Percentiles rank a stretch among this genome's conserved stretches.
phyloP scores from a whole-genome alignment of 2,797 vertebrate species.

The Sebastes jordani region DNA sequence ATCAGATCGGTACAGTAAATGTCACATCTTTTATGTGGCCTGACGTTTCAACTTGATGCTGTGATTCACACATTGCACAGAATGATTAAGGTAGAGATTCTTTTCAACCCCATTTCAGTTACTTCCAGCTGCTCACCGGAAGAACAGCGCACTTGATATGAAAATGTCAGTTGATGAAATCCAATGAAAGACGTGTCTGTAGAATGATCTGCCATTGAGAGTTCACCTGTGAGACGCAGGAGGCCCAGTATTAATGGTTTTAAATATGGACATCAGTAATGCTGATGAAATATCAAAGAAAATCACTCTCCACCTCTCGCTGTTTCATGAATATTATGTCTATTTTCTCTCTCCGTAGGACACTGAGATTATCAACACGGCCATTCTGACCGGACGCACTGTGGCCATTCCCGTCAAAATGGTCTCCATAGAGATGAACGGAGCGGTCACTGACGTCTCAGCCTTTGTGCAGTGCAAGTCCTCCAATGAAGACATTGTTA shows the following conservation, averaged over 20 bases:
- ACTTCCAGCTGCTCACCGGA: neutral
- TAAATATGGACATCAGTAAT: constrained; percentile 35
- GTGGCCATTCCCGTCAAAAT: constrained; percentile 98
- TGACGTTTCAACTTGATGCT: neutral
- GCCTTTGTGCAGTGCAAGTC: constrained; percentile 93
- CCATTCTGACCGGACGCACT: constrained; percentile 93
- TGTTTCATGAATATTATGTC: constrained; percentile 20
- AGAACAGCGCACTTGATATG: constrained; percentile 15
- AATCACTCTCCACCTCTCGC: constrained; percentile 9
- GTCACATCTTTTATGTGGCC: constrained; percentile 16
- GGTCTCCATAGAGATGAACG: constrained; percentile 94
- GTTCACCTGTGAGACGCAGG: constrained; percentile 21
- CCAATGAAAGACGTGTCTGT: constrained; percentile 31
- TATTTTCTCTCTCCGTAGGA: constrained; percentile 79
- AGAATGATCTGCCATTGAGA: constrained; percentile 11
- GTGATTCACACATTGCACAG: neutral
- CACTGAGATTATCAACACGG: constrained; percentile 98
- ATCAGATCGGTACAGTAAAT: constrained; percentile 6
- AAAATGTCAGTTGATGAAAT: constrained; percentile 65
- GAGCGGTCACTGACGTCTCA: constrained; percentile 88
- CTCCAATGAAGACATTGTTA: constrained; percentile 95
- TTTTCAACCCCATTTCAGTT: constrained; percentile 17
- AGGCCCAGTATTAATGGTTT: constrained; percentile 14
- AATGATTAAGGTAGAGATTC: constrained; percentile 10
- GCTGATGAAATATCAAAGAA: constrained; percentile 46